Evolutionary conservation across 2,797 vertebrate genomes (phyloP), one percentile per base, ranked within the genome.

Genomic region (Agapornis canus): DNA sequence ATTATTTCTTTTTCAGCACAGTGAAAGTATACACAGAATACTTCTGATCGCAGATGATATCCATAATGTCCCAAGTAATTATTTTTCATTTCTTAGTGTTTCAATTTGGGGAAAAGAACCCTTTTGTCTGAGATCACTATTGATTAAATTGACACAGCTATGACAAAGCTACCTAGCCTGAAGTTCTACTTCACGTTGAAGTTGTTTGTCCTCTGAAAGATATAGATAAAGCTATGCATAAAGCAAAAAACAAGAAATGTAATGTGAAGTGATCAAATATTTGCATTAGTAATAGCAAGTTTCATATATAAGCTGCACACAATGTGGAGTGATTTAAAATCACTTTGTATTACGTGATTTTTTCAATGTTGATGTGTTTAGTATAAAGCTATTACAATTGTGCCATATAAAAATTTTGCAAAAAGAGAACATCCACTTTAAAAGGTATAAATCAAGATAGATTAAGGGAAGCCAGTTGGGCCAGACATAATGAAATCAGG

Each of bases 91-190:
- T 93, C 72, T 49, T 87, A 82, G 39, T 48, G 14, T 32, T 89
- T 61, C 12, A 16, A 10, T 75, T 57, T 25, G 5, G 43, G 9
- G 23, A 4, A 31, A 82, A 71, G 81, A 60, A 0, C 0, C 3
- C 11, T 73, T 12, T 48, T 45, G 10, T 69, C 6, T 11, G 20
- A 76, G 17, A 39, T 13, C 13, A 63, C 14, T 57, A 9, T 9
- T 57, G 43, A 70, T 31, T 49, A 37, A 85, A 64, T 1, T 76
- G n/a, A 56, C 10, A 73, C 37, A 49, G 48, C 32, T 56, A 56
- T 20, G 51, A 31, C 15, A 89, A 51, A 80, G 49, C 31, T 51
- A 68, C 9, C 4, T 47, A 81, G 39, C 9, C 13, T 65, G 31
- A 89, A 90, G 42, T 40, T 76, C 56, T 43, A 10, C 21, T 76